A percentile compares a stretch with the other conserved stretches of the same genome.
These are phyloP conservation scores for Heliothis subflexa DNA, from an alignment of 1,140 invertebrate species.

Conservation along the genomic window DNA sequence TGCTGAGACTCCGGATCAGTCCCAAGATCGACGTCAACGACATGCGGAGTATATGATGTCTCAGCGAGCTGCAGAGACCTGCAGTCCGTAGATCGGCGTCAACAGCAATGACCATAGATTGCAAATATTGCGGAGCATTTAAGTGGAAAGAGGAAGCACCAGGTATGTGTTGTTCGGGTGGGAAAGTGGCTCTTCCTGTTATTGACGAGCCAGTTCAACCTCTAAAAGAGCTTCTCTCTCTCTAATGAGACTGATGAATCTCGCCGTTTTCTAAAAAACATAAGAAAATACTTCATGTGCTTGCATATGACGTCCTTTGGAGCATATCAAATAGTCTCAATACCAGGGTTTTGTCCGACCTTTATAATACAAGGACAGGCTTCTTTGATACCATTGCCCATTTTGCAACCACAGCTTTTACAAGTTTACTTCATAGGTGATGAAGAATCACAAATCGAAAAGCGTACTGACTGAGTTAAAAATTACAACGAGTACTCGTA, in stretches of 20 bases:
- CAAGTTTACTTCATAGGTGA: conserved; percentile 58
- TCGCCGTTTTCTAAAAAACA: conserved; percentile 59
- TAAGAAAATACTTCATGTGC: conserved; percentile 60
- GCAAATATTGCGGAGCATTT: conserved; percentile 60
- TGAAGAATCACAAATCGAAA: conserved; percentile 56
- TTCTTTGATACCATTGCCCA: conserved; percentile 52
- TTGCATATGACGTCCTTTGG: conserved; percentile 60
- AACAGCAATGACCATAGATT: conserved; percentile 58
- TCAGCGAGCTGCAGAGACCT: conserved; percentile 17
- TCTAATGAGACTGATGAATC: conserved; percentile 60
- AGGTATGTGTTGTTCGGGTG: conserved; percentile 57
- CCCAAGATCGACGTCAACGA: conserved; percentile 50
- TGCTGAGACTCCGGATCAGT: conserved; percentile 54
- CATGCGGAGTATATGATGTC: conserved; percentile 23
- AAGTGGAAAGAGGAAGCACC: conserved; percentile 62
- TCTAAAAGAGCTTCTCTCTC: conserved; percentile 59
- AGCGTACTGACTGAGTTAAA: conserved; percentile 52
- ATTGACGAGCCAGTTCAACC: conserved; percentile 56
- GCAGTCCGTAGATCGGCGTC: conserved; percentile 50
- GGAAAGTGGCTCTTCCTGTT: conserved; percentile 56
- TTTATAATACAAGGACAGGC: conserved; percentile 57
- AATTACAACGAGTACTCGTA: conserved; percentile 58
- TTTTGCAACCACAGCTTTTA: conserved; percentile 55
- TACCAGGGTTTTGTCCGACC: conserved; percentile 55
- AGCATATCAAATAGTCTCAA: conserved; percentile 55